Base-by-base conservation (phyloP, 2,888 invertebrate genomes). In the Abrostola tripartita region DNA sequence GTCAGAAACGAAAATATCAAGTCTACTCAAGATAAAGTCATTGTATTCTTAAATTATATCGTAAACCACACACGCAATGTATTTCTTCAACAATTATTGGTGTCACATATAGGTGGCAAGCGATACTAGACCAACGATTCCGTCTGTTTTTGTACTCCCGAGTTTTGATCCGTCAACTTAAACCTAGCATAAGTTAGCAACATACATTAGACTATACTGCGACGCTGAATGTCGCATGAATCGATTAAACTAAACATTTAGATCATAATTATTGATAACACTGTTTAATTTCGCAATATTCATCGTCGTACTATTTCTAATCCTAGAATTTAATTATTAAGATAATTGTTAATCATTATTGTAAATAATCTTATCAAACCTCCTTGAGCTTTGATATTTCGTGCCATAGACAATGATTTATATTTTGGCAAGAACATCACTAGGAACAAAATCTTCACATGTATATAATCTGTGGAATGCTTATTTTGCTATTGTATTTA, bases 401-500 rank as follows among this genome's bases (percentile, higher is more conserved):
- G 93, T 93, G 93, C 93, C 93, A 93, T 93, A 92, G 81, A 86
- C 86, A 72, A 78, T 70, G 67, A 75, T 74, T 84, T 79, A 70
- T 85, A 82, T 83, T 81, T 82, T 84, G 78, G 83, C 81, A 72
- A 71, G 76, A 70, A 78, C 70, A 76, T 76, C 65, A 83, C 76
- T 75, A 74, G 79, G 84, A 86, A 85, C 82, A 85, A 82, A 81
- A 73, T 77, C 73, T 78, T 65, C 63, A 78, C 71, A 56, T 84
- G 81, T 83, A 83, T 76, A 85, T 81, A 83, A 75, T 84, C 77
- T 85, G 68, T 83, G 72, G 78, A 81, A 85, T 82, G 85, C 85
- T 90, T 90, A 86, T 89, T 90, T 89, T 90, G 86, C 85, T 90
- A 87, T 68, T 84, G 74, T 90, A 87, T 90, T 88, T 87, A 90